Evolutionary conservation across 2,113 vertebrate species (phyloP).

Genomic region (Ranitomeya imitator): DNA sequence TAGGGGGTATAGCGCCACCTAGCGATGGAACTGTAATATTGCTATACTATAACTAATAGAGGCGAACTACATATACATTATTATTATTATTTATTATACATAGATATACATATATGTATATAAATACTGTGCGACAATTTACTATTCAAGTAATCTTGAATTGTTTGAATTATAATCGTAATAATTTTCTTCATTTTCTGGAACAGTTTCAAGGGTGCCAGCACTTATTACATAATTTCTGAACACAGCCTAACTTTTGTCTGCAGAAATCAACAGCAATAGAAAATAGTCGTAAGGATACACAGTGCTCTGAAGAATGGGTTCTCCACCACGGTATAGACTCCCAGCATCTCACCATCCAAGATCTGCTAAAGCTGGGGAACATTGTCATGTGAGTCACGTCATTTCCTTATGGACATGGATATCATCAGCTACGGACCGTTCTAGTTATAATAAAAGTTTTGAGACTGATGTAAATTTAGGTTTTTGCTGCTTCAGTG

Average conservation of each 20-base stretch:
- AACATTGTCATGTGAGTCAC: slow-evolving; percentile 65
- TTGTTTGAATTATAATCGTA: no score
- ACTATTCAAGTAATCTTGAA: no score
- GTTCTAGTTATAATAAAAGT: neutral
- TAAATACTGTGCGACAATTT: no score
- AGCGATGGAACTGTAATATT: neutral
- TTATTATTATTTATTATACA: no score
- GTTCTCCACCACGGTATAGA: slow-evolving; percentile 69
- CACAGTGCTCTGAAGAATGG: slow-evolving; percentile 72
- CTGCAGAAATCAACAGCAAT: slow-evolving; percentile 61
- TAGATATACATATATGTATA: no score
- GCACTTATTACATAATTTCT: no score
- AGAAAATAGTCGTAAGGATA: slow-evolving; percentile 11
- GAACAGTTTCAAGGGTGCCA: no score
- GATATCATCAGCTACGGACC: neutral
- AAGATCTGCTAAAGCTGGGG: slow-evolving; percentile 68
- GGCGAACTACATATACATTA: no score
- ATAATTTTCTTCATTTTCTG: no score
- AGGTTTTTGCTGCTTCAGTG: no score
- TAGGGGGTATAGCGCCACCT: neutral
- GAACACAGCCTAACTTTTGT: neutral
- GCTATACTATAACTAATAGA: neutral
- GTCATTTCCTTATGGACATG: neutral
- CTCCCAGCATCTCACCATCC: slow-evolving; percentile 69
- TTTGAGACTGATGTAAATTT: no score